Evolutionary conservation across 2,888 invertebrate species (phyloP), one percentile per base, ranked within the genome.

Genomic region (Drosophila acutilabella): DNA sequence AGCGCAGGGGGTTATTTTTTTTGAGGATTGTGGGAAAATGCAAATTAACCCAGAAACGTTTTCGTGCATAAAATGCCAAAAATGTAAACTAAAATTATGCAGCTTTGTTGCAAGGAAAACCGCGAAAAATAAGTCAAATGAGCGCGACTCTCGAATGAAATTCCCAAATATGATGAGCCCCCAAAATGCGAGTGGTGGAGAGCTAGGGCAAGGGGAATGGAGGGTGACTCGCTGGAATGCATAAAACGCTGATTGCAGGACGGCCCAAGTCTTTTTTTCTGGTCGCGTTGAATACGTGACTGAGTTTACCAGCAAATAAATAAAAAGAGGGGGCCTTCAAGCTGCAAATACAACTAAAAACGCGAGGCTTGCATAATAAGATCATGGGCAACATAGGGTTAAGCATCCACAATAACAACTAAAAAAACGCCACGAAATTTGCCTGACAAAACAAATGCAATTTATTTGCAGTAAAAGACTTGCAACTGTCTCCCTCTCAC

Each of bases 1-100:
- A 11, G 33, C 11, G 1, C 4, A 36, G 13, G 36, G 13, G 36
- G 8, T 10, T 36, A 11, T 36, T 36, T 36, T 36, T 36, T 36
- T 23, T 0, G 36, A 0, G 41, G 40, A 41, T 20, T 20, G 42
- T 47, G 64, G 58, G n/a, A n/a, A 65, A 61, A 67, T 73, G 78
- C 75, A 83, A 83, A 83, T 83, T 83, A 85, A 85, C 83, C 83
- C 73, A 81, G 70, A 83, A 83, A 85, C 85, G 71, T 79, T 82
- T 69, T 83, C 83, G 81, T 80, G 83, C 83, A 83, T 82, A 75
- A 83, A 85, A 85, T 80, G 75, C 68, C 73, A 61, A 80, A 81
- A 85, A 73, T 77, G 67, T 79, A 74, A 75, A 73, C 85, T 72
- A 68, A 81, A 83, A 80, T 85, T 77, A 83, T 85, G 85, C 82